These are phyloP conservation scores for Nesoenas mayeri DNA, from an alignment of 2,113 vertebrate genomes.

Conservation along the genomic window DNA sequence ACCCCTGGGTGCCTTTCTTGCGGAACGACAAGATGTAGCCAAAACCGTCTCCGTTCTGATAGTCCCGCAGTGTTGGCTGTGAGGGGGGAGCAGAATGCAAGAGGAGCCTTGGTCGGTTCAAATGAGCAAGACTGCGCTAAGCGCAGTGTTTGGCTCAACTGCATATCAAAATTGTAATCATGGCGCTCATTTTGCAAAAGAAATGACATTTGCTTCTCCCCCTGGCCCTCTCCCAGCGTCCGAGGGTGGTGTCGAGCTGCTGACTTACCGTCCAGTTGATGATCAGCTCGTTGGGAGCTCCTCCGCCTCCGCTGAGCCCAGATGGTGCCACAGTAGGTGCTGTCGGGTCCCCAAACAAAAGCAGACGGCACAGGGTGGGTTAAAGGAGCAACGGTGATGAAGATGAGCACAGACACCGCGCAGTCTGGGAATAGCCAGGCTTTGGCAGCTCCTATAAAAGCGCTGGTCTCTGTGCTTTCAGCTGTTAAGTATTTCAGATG, in stretches of 20 bases:
- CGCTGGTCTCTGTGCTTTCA: background rate
- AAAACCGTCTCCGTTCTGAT: slow-evolving; percentile 94
- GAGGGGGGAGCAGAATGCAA: background rate
- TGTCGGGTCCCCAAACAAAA: slow-evolving; percentile 43
- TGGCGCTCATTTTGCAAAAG: background rate
- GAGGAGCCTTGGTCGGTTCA: background rate
- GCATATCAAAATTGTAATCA: fast-evolving
- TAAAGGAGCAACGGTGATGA: background rate
- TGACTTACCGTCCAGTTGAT: slow-evolving; percentile 92
- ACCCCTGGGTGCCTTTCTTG: slow-evolving; percentile 76
- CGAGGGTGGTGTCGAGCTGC: background rate
- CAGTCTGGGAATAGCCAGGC: background rate
- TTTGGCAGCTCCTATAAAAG: background rate
- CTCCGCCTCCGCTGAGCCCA: slow-evolving; percentile 92
- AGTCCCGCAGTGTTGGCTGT: slow-evolving; percentile 88
- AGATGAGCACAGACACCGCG: fast-evolving
- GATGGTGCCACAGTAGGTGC: slow-evolving; percentile 94
- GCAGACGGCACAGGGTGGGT: background rate
- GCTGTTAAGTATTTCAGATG: background rate
- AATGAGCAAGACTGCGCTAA: background rate
- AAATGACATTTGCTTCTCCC: fast-evolving
- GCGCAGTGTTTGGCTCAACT: background rate
- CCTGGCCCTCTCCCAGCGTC: background rate
- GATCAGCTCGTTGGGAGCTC: slow-evolving; percentile 89
- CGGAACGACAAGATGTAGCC: slow-evolving; percentile 92